These are phyloP conservation scores for Circaetus gallicus DNA, from an alignment of 2,113 vertebrate species.

Conservation along the genomic window DNA sequence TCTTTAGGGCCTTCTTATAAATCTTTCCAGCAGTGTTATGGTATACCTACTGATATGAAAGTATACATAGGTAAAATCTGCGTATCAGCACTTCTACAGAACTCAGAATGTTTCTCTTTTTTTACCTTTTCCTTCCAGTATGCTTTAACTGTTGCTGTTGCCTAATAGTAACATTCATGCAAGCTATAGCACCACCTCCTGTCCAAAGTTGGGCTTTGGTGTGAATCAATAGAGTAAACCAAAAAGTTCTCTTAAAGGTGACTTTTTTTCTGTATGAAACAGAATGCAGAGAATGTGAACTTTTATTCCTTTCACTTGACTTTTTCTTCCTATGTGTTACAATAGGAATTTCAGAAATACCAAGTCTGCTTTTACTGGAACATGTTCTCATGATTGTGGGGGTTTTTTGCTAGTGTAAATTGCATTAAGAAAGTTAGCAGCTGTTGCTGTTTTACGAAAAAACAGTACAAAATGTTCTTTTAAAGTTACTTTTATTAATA, in stretches of 20 bases:
- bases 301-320: not conserved
- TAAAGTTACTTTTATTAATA: not conserved
- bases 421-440: not conserved
- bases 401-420: not conserved
- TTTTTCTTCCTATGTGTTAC: not conserved
- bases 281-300: not conserved
- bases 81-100: not conserved
- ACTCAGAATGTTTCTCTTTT: not conserved
- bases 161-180: not conserved
- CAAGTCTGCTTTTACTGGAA: not conserved
- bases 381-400: not conserved
- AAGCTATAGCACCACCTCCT: slow-evolving; percentile 2
- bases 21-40: not conserved
- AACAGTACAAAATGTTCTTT: not conserved
- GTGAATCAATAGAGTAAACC: not conserved
- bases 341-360: not conserved
- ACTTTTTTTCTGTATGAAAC: not conserved
- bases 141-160: not conserved
- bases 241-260: not conserved
- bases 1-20: not conserved
- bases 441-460: not conserved
- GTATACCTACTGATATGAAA: not conserved
- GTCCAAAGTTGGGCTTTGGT: not conserved
- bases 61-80: not conserved
- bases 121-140: not conserved